Percentiles rank a stretch among this genome's conserved stretches.
Conservation (phyloP, 2,797 vertebrate genomes). For the Hydrophis major region DNA sequence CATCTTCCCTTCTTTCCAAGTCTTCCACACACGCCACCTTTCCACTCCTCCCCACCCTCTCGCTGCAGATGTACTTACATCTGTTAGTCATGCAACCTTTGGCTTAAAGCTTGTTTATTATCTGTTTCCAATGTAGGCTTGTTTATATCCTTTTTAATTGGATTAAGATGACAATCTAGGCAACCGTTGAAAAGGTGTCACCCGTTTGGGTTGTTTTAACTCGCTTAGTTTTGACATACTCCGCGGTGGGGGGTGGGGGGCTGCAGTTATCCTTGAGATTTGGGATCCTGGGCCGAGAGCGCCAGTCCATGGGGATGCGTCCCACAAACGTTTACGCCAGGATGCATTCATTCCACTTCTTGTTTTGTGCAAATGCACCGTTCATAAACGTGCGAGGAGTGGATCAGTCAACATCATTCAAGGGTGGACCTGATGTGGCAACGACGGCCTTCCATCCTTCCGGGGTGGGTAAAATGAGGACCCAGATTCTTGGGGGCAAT, state of each 20-base stretch:
- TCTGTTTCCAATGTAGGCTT: background rate
- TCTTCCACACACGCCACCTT: background rate
- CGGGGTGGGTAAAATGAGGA: too few species aligned
- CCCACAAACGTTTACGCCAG: background rate
- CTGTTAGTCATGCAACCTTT: conserved; percentile 15
- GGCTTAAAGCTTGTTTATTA: conserved; percentile 6
- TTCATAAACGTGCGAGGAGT: background rate
- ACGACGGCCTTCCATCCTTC: too few species aligned
- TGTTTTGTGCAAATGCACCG: background rate
- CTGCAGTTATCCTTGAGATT: background rate
- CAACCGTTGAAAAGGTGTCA: conserved; percentile 7
- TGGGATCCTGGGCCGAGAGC: too few species aligned
- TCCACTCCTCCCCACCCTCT: background rate
- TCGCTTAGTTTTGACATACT: background rate
- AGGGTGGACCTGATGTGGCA: background rate
- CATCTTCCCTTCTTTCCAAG: background rate
- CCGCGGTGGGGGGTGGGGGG: too few species aligned
- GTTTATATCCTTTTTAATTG: background rate
- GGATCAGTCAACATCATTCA: background rate
- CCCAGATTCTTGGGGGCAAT: too few species aligned
- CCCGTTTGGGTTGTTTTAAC: background rate
- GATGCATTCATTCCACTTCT: background rate
- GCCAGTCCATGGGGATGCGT: too few species aligned
- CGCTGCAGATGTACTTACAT: background rate
- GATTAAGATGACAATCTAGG: conserved; percentile 6